Evolutionary conservation across 2,113 vertebrate genomes (phyloP).

Genomic region (Toxotes jaculatrix): DNA sequence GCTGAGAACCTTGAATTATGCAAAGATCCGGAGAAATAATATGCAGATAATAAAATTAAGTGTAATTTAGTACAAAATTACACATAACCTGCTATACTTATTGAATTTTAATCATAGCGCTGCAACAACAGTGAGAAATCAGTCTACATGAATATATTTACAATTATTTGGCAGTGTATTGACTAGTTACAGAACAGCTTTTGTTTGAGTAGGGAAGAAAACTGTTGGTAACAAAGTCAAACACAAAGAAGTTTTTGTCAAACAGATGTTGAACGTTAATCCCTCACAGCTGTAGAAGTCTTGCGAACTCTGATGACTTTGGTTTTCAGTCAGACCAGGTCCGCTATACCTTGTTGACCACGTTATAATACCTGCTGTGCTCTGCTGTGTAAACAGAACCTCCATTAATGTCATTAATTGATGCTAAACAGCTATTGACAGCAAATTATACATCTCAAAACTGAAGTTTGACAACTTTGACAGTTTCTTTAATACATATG

Average conservation of each 20-base stretch:
- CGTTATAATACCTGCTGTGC: background rate
- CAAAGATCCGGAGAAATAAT: background rate
- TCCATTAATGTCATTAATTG: background rate
- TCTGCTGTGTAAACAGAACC: background rate
- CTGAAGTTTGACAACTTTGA: conserved; percentile 3
- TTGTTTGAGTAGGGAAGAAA: background rate
- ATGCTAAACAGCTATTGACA: background rate
- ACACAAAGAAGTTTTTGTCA: background rate
- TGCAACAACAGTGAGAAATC: conserved; percentile 17
- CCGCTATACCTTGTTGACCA: background rate
- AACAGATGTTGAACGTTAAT: conserved; percentile 1
- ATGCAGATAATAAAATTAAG: background rate
- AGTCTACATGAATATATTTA: conserved; percentile 14
- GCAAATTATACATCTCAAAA: conserved; percentile 1
- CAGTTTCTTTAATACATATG: conserved; percentile 76
- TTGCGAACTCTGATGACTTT: conserved; percentile 5
- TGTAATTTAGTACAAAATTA: background rate
- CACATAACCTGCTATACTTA: background rate
- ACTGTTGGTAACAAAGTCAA: background rate
- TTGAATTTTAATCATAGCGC: conserved; percentile 8
- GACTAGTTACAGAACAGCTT: background rate
- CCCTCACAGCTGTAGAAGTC: conserved; percentile 6
- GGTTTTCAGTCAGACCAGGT: background rate
- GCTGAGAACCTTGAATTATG: no score
- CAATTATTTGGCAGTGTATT: background rate